Evolutionary conservation across 1,140 invertebrate genomes (phyloP), one percentile per base, ranked within the genome.

Genomic region (Papilio polytes): DNA sequence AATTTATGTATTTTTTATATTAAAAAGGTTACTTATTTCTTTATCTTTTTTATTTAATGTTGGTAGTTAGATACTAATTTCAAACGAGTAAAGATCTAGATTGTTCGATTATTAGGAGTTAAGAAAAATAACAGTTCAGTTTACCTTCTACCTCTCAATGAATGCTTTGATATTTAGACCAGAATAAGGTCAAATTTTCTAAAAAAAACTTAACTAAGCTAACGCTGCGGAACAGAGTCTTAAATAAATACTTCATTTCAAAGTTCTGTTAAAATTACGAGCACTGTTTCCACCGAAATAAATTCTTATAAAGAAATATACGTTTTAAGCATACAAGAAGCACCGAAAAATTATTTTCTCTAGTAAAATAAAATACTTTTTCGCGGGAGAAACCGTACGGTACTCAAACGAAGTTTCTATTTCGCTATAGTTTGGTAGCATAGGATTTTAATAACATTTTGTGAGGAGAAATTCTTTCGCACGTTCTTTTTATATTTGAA

Each of bases 381-480:
- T 70, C 63, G 26, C 15, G 26, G 1, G 4, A 70, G 26, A 15
- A 31, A 70, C 13, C 26, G 22, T 70, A 70, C 63, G 63, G 63
- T 70, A 70, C 63, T 70, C 63, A 70, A 70, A 70, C 13, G 63
- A 36, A 36, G 63, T 70, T 70, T 36, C 63, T 18, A 31, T 70
- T 36, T 70, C 63, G 63, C 26, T 70, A 70, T 70, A 70, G 63
- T 70, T 70, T 70, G 63, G 63, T 31, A 31, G 26, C 15, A 70
- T 70, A 31, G 63, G 36, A 36, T 36, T 70, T 70, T 70, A 70
- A 70, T 70, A 70, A 70, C 63, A 70, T 8, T 70, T 26, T 70
- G 13, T 31, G 12, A 7, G 13, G 20, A 6, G 26, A 70, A 31
- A 36, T 70, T 70, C 26, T 70, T 70, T 70, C 31, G 26, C 26